Conservation (phyloP, 2,888 invertebrate species). For the Lymantria dispar region DNA sequence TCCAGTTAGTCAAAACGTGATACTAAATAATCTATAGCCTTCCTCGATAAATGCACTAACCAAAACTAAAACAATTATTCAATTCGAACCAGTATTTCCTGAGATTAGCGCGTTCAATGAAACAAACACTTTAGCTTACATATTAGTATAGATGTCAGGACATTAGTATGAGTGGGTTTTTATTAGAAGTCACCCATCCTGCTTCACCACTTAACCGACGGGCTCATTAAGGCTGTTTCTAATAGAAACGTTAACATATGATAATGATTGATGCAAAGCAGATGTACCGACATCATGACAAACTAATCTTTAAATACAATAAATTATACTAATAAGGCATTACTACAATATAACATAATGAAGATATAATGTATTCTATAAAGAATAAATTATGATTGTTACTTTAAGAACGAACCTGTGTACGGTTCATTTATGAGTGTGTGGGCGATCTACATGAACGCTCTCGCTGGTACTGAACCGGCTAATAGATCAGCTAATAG, state of each 20-base stretch:
- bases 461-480: background rate
- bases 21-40: no score
- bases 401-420: constrained; percentile 21
- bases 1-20: no score
- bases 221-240: background rate
- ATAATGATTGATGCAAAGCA: background rate
- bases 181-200: background rate
- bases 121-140: no score
- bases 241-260: background rate
- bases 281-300: constrained; percentile 1
- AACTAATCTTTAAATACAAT: constrained; percentile 1
- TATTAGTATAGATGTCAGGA: no score
- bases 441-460: constrained; percentile 19
- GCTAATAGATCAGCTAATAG: constrained; percentile 16
- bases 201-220: background rate
- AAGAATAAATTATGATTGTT: constrained; percentile 38
- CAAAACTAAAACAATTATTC: no score
- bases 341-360: constrained; percentile 20
- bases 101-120: no score
- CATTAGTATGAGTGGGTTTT: no score
- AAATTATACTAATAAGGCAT: constrained; percentile 2
- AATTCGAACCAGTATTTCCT: no score
- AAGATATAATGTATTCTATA: constrained; percentile 34
- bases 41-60: no score
- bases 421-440: constrained; percentile 21